Conservation (phyloP, 2,113 vertebrate genomes). For the Mormyrus lacerda region DNA sequence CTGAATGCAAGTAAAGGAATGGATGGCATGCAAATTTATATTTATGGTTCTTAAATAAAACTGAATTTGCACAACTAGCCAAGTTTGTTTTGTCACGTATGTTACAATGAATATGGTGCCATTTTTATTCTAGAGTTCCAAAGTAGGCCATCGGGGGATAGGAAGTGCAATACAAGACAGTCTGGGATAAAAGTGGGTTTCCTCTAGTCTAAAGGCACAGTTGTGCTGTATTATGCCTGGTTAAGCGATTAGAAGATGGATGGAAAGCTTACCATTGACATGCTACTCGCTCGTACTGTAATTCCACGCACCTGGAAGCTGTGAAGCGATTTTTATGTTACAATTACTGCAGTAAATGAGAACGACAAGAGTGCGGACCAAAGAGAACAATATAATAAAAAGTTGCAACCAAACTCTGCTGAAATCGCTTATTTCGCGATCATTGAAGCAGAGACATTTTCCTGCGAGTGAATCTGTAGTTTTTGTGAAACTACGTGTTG, state of each 20-base stretch:
- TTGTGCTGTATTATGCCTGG: not conserved
- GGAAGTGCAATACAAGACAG: not conserved
- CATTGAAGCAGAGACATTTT: not conserved
- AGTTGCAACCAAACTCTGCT: not conserved
- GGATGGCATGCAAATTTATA: not conserved
- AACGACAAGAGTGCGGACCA: not conserved
- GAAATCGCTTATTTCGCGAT: not conserved
- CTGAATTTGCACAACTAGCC: not conserved
- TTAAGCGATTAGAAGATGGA: too few species aligned
- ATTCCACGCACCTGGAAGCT: too few species aligned
- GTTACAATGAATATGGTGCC: not conserved
- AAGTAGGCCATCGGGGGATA: not conserved
- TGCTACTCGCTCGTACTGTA: too few species aligned
- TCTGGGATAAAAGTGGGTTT: not conserved
- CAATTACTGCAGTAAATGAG: not conserved
- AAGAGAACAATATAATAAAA: not conserved
- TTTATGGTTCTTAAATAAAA: slow-evolving; percentile 6
- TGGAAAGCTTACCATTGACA: too few species aligned
- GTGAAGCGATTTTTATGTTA: not conserved
- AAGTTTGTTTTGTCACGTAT: not conserved
- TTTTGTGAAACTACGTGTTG: not conserved
- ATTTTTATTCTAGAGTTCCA: not conserved
- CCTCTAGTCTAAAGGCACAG: not conserved
- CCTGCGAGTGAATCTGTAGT: not conserved
- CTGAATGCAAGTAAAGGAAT: not conserved